Evolutionary conservation across 1,140 invertebrate species (phyloP), one percentile per base, ranked within the genome.

Genomic region (Thalassaphorura encarpata): DNA sequence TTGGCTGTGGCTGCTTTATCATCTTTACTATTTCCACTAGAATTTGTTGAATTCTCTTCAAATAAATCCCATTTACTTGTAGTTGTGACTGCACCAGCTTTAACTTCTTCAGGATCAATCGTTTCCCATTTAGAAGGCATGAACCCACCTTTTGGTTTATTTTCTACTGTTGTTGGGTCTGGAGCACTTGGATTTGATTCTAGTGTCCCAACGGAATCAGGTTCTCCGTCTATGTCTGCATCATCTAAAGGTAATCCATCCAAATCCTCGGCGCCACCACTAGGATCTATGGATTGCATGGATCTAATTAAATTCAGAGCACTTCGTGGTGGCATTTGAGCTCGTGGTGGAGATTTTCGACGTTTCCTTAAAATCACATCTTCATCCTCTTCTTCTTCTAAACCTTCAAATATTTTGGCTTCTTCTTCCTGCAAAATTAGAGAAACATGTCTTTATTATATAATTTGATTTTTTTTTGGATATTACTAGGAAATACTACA

Each of bases 101-200:
- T 85, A 26, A 87, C 78, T 70, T 85, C 79, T 66, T 88, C 81
- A 1, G 86, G 86, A 73, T 94, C 89, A 5, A 97, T 87, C 26
- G 85, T 91, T 78, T 97, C 93, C 93, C 93, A 97, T 69, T 90
- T 87, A 0, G 91, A 94, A 8, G 87, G 85, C 36, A 91, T 82
- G 75, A 89, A 89, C 4, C 48, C 66, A 27, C 61, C 64, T 33
- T 63, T 55, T 5, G 63, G 61, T 19, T 55, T 50, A 11, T 43
- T 6, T 16, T 50, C 39, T 13, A 19, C 21, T 16, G 6, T 29
- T n/a, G 18, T 28, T 48, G 6, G 46, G 26, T 31, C 77, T 80
- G 15, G 81, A 81, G 39, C 62, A 21, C 18, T 13, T 36, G 67
- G 57, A 24, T 68, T 54, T 40, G 71, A 69, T 18, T 70, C 68